Evolutionary conservation across 2,113 vertebrate genomes (phyloP).

Genomic region (Naja naja): DNA sequence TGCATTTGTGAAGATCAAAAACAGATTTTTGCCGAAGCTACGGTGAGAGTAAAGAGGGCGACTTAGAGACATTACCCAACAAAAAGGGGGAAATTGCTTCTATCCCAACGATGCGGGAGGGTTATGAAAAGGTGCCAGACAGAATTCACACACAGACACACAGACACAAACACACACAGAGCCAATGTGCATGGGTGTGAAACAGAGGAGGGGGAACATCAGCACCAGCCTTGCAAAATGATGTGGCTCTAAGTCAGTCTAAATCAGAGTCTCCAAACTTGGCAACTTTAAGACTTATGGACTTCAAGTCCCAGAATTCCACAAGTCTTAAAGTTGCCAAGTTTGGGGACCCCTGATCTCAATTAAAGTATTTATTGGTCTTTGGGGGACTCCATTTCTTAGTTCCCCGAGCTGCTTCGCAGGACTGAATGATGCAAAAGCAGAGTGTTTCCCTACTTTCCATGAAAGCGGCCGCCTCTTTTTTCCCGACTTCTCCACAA

Average conservation of each 20-base stretch:
- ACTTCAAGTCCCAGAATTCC: too few relatives aligned
- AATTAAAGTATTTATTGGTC: too few relatives aligned
- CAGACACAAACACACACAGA: too few relatives aligned
- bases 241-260: too few relatives aligned
- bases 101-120: neutral
- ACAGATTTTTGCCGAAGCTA: neutral
- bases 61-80: neutral
- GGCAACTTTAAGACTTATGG: too few relatives aligned
- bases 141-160: too few relatives aligned
- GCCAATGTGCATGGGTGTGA: neutral
- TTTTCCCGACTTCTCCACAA: accelerated
- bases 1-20: neutral
- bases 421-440: neutral
- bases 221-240: too few relatives aligned
- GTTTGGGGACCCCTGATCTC: too few relatives aligned
- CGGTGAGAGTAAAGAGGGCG: neutral
- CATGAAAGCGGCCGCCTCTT: neutral
- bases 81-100: neutral
- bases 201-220: neutral
- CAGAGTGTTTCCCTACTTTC: neutral
- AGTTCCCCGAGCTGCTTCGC: neutral
- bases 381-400: neutral
- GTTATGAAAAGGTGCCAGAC: neutral
- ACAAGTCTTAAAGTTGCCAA: too few relatives aligned
- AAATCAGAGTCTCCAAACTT: too few relatives aligned